phyloP scores from a whole-genome alignment of 2,888 invertebrate genomes.

The Congeria kusceri region DNA sequence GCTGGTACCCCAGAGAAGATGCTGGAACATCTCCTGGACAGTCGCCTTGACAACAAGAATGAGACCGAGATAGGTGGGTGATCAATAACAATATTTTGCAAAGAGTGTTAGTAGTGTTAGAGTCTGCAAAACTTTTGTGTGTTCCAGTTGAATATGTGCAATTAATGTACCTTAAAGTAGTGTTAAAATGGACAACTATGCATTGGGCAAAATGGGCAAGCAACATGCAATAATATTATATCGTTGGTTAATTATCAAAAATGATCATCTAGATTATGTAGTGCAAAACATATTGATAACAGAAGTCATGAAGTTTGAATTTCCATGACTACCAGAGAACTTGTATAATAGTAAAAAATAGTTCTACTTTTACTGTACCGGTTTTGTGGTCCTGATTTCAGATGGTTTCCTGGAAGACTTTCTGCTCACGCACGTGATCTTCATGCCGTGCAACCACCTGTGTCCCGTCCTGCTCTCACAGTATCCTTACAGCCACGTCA shows the following conservation, averaged over 20 bases:
- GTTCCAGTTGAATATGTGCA: no score
- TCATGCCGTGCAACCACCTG: conserved; percentile 91
- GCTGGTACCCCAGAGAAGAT: conserved; percentile 94
- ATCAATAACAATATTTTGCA: neutral
- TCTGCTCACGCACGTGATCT: conserved; percentile 92
- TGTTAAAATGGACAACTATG: neutral
- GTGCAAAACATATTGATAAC: no score
- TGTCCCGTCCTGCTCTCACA: conserved; percentile 91
- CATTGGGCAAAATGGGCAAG: no score
- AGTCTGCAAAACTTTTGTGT: no score
- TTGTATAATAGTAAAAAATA: no score
- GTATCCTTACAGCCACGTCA: conserved; percentile 88
- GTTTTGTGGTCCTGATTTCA: conserved; percentile 74
- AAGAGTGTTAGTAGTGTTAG: neutral
- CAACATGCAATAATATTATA: no score
- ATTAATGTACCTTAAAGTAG: neutral
- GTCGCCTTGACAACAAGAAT: conserved; percentile 89
- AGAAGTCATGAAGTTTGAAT: no score
- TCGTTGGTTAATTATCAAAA: no score
- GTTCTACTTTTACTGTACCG: no score
- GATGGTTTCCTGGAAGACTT: conserved; percentile 94
- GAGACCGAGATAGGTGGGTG: conserved; percentile 82
- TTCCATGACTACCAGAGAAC: no score
- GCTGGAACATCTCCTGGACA: conserved; percentile 93
- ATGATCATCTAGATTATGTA: no score